Evolutionary conservation across 2,113 vertebrate species (phyloP).

Genomic region (Uropsilus gracilis): DNA sequence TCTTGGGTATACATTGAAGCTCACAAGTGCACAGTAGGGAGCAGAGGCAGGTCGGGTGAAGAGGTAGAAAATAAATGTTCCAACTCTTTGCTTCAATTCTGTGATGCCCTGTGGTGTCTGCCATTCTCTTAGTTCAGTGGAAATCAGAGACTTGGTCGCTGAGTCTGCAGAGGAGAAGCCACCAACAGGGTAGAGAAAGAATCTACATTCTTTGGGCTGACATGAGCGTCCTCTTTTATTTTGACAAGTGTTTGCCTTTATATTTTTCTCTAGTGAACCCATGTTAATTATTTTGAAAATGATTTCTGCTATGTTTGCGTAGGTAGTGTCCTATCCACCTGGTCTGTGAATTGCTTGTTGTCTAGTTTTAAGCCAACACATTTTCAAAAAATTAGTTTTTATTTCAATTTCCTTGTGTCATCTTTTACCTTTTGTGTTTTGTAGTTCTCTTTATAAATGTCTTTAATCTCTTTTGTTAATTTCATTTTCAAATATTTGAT

Average conservation of each 20-base stretch:
- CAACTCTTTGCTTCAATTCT: neutral
- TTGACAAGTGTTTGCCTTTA: neutral
- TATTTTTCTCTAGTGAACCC: neutral
- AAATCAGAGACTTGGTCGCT: neutral
- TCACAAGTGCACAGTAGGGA: neutral
- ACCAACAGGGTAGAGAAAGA: neutral
- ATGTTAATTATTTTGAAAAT: neutral
- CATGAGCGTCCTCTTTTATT: neutral
- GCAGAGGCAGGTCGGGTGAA: neutral
- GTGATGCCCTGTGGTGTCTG: neutral
- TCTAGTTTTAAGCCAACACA: neutral
- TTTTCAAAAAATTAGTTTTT: neutral
- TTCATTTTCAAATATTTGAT: too few relatives aligned
- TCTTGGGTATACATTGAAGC: neutral
- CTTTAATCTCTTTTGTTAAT: too few relatives aligned
- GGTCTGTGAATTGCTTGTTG: neutral
- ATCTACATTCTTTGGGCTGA: neutral
- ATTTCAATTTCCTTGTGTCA: too few relatives aligned
- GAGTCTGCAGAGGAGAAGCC: neutral
- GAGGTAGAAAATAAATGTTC: neutral
- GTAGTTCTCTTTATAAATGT: too few relatives aligned
- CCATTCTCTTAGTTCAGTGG: neutral
- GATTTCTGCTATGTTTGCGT: neutral
- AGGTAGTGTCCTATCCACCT: neutral
- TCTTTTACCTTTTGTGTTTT: too few relatives aligned